Evolutionary conservation across 2,113 vertebrate genomes (phyloP).

Genomic region (Nothoprocta pentlandii): DNA sequence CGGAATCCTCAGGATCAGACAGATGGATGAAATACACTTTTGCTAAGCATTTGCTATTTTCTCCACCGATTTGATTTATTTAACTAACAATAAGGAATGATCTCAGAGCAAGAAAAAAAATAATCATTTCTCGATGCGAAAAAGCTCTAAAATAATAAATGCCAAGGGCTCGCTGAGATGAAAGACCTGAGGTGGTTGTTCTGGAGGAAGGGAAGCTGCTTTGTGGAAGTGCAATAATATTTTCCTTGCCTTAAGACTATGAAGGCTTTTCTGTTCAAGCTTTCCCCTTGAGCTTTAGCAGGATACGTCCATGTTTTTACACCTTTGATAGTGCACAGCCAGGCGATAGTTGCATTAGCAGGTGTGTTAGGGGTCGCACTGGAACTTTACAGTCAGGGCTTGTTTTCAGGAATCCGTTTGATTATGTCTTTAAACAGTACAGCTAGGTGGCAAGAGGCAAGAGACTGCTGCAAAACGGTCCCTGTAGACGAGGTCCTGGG

Average conservation of each 20-base stretch:
- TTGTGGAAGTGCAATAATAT: conserved; percentile 72
- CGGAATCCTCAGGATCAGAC: conserved; percentile 34
- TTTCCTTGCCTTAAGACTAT: conserved; percentile 68
- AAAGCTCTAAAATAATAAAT: conserved; percentile 71
- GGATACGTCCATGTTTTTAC: conserved; percentile 59
- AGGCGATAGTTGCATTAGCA: conserved; percentile 30
- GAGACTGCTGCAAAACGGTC: background rate
- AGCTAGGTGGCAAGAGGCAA: conserved; percentile 19
- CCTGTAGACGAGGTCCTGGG: background rate
- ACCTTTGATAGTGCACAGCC: conserved; percentile 55
- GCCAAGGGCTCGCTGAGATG: conserved; percentile 27
- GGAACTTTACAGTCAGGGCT: conserved; percentile 48
- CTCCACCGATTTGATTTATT: conserved; percentile 54
- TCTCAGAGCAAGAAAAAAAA: conserved; percentile 54
- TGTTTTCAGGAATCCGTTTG: conserved; percentile 47
- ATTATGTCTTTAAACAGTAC: conserved; percentile 37
- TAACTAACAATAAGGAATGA: conserved; percentile 57
- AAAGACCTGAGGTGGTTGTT: conserved; percentile 63
- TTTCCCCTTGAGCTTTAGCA: conserved; percentile 70
- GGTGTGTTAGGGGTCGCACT: conserved; percentile 35
- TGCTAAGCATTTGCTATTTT: conserved; percentile 55
- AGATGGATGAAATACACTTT: conserved; percentile 17
- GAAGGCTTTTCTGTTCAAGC: conserved; percentile 70
- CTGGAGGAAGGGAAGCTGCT: conserved; percentile 67
- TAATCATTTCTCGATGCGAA: background rate